Base-by-base conservation (phyloP, 2,797 vertebrate genomes). In the Coregonus sp. region DNA sequence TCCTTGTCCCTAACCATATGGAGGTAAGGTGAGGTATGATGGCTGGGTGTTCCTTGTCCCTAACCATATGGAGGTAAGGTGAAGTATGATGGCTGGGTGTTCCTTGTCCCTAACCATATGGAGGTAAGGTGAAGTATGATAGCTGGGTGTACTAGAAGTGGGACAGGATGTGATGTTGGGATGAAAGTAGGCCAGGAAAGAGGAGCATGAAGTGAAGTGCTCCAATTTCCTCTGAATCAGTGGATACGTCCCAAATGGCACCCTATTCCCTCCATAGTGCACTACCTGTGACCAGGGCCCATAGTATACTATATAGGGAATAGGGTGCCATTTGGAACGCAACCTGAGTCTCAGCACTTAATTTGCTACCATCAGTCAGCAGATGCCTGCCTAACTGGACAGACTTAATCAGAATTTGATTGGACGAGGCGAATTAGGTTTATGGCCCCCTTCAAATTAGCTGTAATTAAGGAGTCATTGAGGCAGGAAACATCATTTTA, bases 401-500 rank as follows among this genome's bases (percentile, higher is more conserved):
- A 54, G 31, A 51, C 15, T 47, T 33, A 67, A 54, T 74, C 66
- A 7, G 70, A 71, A 74, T 74, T 75, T 73, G 67, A 74, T 75
- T 76, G 63, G 76, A 47, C 31, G 70, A 31, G 70, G 47, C 4
- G 12, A 70, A 75, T 77, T 71, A 29, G 74, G 33, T 79, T 76
- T 78, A 76, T 63, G 77, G 78, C 70, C 52, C 73, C 56, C 69
- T n/a, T 80, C 69, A 83, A 80, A 83, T 73, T 78, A 85, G 83
- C 80, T 78, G 78, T 85, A 82, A 82, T 80, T 78, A 80, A 84
- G 83, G 79, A 65, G 61, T 79, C 76, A 78, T 69, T 76, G 78
- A 83, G 78, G 85, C 81, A 78, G 78, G 80, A 81, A 80, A 80
- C 75, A 76, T 86, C 80, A 87, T 85, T 86, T 85, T 80, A 86